Conservation (phyloP, 1,140 invertebrate genomes). For the Zaprionus gabonicus region DNA sequence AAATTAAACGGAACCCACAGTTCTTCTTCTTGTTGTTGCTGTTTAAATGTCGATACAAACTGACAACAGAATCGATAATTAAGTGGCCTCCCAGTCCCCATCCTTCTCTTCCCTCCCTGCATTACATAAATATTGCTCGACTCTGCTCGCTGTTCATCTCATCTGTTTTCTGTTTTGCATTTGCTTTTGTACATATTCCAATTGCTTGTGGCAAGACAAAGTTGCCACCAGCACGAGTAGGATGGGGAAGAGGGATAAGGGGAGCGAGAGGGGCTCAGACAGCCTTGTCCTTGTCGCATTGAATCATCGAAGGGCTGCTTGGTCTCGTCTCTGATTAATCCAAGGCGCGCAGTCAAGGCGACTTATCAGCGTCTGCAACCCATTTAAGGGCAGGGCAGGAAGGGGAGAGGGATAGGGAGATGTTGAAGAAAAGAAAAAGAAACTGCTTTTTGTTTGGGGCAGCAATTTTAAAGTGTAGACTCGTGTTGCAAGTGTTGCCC, state of each 20-base stretch:
- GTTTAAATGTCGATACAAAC: not conserved
- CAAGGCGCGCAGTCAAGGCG: slow-evolving; percentile 5
- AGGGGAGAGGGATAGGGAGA: not conserved
- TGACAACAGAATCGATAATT: slow-evolving; percentile 2
- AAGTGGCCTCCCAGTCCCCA: not conserved
- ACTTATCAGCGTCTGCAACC: slow-evolving; percentile 15
- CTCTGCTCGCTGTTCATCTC: not conserved
- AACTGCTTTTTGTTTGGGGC: slow-evolving; percentile 1
- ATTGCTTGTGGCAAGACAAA: slow-evolving; percentile 1
- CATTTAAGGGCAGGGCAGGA: not conserved
- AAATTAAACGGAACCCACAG: not conserved
- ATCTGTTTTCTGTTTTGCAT: slow-evolving; percentile 2
- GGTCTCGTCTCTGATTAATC: not conserved
- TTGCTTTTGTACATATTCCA: slow-evolving; percentile 3
- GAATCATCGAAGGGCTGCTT: not conserved
- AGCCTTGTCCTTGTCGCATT: not conserved
- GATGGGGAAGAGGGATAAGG: no score
- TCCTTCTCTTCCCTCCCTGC: not conserved
- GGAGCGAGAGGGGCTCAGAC: not conserved
- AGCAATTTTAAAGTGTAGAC: slow-evolving; percentile 3
- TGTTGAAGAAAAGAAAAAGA: not conserved
- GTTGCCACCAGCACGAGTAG: not conserved
- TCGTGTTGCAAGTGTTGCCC: not conserved
- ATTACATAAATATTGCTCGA: not conserved
- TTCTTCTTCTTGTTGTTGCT: not conserved